Evolutionary conservation across 2,888 invertebrate species (phyloP).

Genomic region (Ophion slaviceki): DNA sequence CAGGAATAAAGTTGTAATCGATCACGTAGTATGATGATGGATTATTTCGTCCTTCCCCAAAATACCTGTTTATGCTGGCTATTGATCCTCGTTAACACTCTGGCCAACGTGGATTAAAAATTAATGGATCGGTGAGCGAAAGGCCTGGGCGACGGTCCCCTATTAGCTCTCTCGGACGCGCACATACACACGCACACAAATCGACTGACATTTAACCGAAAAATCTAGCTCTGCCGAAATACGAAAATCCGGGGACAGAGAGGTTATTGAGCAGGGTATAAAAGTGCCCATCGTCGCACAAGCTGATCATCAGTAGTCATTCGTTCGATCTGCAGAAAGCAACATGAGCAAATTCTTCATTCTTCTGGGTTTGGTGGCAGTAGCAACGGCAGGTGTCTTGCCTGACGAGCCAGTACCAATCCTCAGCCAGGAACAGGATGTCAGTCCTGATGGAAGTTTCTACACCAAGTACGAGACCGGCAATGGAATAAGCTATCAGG

Average conservation of each 20-base stretch:
- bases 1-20: background rate
- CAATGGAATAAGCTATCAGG: constrained; percentile 66
- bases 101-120: background rate
- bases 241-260: background rate
- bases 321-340: constrained; percentile 36
- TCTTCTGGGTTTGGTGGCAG: constrained; percentile 61
- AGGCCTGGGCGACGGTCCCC: background rate
- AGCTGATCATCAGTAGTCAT: constrained; percentile 55
- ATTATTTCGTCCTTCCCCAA: background rate
- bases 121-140: constrained; percentile 16
- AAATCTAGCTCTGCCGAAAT: constrained; percentile 46
- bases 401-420: constrained; percentile 63
- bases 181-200: background rate
- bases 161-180: background rate
- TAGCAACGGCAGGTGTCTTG: constrained; percentile 51
- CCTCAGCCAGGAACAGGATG: constrained; percentile 61
- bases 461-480: constrained; percentile 64
- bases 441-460: constrained; percentile 66
- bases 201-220: constrained; percentile 56
- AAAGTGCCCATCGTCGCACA: constrained; percentile 40
- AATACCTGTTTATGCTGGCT: background rate
- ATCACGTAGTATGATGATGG: background rate
- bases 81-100: constrained; percentile 16
- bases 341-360: constrained; percentile 57
- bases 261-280: constrained; percentile 47